These are phyloP conservation scores for Zosterops lateralis DNA, from an alignment of 2,113 vertebrate species.

Conservation along the genomic window DNA sequence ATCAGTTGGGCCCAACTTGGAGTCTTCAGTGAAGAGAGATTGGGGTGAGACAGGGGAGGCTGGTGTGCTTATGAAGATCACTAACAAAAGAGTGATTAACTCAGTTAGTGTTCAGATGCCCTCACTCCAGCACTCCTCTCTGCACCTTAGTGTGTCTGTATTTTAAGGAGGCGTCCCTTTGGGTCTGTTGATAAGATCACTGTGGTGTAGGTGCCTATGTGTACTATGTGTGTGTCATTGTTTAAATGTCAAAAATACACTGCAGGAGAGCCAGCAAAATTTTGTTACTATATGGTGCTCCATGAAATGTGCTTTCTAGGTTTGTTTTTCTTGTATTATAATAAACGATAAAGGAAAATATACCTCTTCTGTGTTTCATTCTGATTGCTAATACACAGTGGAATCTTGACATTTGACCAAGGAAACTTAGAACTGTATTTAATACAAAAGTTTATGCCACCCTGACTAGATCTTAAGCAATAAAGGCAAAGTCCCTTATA, in stretches of 20 bases:
- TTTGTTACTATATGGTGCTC: slow-evolving; percentile 76
- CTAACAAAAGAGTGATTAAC: slow-evolving; percentile 75
- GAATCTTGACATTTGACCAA: neutral
- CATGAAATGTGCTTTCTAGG: slow-evolving; percentile 74
- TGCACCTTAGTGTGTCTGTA: slow-evolving; percentile 24
- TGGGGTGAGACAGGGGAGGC: slow-evolving; percentile 30
- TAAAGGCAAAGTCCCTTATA: neutral
- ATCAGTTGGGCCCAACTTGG: slow-evolving; percentile 13
- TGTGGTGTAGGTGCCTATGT: slow-evolving; percentile 54
- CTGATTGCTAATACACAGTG: neutral
- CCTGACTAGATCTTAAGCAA: neutral
- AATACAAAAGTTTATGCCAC: neutral
- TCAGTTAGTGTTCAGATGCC: slow-evolving; percentile 79
- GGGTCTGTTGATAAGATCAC: slow-evolving; percentile 5
- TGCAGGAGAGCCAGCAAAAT: slow-evolving; percentile 72
- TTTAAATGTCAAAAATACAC: slow-evolving; percentile 67
- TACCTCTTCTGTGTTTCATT: slow-evolving; percentile 42
- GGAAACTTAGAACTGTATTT: neutral
- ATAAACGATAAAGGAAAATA: slow-evolving; percentile 73
- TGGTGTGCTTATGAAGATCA: slow-evolving; percentile 77
- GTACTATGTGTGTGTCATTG: slow-evolving; percentile 62
- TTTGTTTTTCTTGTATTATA: slow-evolving; percentile 73
- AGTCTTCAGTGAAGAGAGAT: slow-evolving; percentile 13
- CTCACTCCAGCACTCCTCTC: slow-evolving; percentile 62
- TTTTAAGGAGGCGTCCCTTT: slow-evolving; percentile 31